Evolutionary conservation across 2,888 invertebrate species (phyloP).

Genomic region (Heliconius ismenius): DNA sequence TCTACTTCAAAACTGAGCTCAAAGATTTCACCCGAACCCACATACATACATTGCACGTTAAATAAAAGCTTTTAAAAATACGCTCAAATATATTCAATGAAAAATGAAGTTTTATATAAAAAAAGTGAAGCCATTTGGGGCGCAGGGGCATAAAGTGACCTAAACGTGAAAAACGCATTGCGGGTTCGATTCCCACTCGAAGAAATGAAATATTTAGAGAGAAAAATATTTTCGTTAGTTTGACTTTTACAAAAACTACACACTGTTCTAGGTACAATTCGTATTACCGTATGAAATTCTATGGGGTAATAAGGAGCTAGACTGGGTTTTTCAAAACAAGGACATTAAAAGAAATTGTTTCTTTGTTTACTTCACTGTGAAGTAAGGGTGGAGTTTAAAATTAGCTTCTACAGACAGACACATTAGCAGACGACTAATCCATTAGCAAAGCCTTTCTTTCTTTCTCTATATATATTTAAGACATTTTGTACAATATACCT

Average conservation of each 20-base stretch:
- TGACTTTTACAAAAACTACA: background rate
- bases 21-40: no score
- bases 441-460: slow-evolving; percentile 4
- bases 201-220: no score
- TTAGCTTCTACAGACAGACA: slow-evolving; percentile 12
- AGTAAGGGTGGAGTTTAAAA: background rate
- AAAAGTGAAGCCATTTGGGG: background rate
- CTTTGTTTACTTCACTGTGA: background rate
- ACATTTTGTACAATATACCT: background rate
- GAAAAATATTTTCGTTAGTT: background rate
- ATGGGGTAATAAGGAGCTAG: background rate
- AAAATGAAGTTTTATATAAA: background rate
- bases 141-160: background rate
- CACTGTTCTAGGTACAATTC: background rate
- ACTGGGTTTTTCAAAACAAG: background rate
- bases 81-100: background rate
- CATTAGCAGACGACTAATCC: slow-evolving; percentile 11
- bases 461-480: background rate
- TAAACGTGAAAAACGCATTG: no score
- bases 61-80: no score
- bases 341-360: background rate
- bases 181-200: no score
- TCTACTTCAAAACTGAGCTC: no score
- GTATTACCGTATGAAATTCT: background rate
- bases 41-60: no score